A percentile compares a stretch with the other conserved stretches of the same genome.
These are phyloP conservation scores for Branchinecta sandiegonensis DNA, from an alignment of 2,888 invertebrate species.

Conservation along the genomic window DNA sequence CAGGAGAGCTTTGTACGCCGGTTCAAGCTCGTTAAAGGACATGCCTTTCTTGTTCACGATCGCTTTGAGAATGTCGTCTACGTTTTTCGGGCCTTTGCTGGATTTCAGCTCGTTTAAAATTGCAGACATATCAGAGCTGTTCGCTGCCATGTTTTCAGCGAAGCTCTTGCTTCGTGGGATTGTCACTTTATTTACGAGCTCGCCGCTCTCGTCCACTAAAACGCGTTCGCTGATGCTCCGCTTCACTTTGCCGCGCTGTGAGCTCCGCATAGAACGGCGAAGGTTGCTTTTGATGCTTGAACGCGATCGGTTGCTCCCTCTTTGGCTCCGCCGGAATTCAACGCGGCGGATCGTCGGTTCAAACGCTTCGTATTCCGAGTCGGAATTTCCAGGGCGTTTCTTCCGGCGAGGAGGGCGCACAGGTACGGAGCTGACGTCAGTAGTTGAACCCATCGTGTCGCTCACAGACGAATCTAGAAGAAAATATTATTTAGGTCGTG, in stretches of 20 bases:
- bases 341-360: background rate
- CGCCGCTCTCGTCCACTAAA: conserved; percentile 43
- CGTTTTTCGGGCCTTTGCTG: conserved; percentile 57
- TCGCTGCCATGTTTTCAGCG: conserved; percentile 52
- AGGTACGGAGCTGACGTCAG: conserved; percentile 34
- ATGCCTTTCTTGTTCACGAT: conserved; percentile 82
- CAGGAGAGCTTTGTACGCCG: conserved; percentile 76
- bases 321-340: conserved; percentile 21
- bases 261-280: conserved; percentile 20
- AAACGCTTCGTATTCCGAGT: conserved; percentile 17
- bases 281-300: conserved; percentile 20
- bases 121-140: conserved; percentile 39
- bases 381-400: conserved; percentile 36
- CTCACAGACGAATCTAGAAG: background rate
- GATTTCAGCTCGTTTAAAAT: conserved; percentile 28
- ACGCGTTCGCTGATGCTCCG: conserved; percentile 22
- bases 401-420: conserved; percentile 54
- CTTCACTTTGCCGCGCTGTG: conserved; percentile 22
- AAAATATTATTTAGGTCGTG: too few relatives aligned
- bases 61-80: conserved; percentile 55
- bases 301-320: conserved; percentile 18
- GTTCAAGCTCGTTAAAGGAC: conserved; percentile 82
- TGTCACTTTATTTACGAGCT: conserved; percentile 68
- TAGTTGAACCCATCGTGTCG: background rate
- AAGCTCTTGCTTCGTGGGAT: conserved; percentile 74